These are phyloP conservation scores for Tetraodon nigroviridis DNA, from an alignment of 2,113 vertebrate species.

Conservation along the genomic window DNA sequence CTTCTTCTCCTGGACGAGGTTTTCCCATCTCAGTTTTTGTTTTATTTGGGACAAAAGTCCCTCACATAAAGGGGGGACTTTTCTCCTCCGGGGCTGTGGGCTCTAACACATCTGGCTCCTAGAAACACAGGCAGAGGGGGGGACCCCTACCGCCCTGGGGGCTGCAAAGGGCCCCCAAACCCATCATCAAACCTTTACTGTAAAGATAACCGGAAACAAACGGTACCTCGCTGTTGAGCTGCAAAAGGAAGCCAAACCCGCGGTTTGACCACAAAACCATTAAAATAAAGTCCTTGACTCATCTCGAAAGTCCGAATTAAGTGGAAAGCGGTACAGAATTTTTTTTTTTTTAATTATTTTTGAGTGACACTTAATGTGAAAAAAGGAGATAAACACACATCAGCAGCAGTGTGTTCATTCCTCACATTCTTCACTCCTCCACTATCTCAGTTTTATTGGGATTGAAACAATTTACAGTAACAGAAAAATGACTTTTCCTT, in stretches of 20 bases:
- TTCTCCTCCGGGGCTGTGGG: neutral
- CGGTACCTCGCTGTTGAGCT: too few relatives aligned
- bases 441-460: too few relatives aligned
- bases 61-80: neutral
- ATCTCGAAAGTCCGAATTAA: neutral
- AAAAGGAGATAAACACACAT: too few relatives aligned
- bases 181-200: conserved; percentile 20
- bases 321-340: neutral
- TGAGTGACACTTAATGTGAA: too few relatives aligned
- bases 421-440: too few relatives aligned
- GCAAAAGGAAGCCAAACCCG: neutral
- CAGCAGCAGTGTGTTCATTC: too few relatives aligned
- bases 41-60: too few relatives aligned
- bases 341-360: too few relatives aligned
- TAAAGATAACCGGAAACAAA: conserved; percentile 1
- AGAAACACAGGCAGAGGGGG: neutral
- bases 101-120: neutral
- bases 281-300: neutral
- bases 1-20: neutral
- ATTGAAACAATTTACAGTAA: too few relatives aligned
- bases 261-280: neutral
- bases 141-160: conserved; percentile 1
- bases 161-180: conserved; percentile 4
- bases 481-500: too few relatives aligned
- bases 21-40: neutral